These are phyloP conservation scores for Xenus cinereus DNA, from an alignment of 2,113 vertebrate genomes.

Conservation along the genomic window DNA sequence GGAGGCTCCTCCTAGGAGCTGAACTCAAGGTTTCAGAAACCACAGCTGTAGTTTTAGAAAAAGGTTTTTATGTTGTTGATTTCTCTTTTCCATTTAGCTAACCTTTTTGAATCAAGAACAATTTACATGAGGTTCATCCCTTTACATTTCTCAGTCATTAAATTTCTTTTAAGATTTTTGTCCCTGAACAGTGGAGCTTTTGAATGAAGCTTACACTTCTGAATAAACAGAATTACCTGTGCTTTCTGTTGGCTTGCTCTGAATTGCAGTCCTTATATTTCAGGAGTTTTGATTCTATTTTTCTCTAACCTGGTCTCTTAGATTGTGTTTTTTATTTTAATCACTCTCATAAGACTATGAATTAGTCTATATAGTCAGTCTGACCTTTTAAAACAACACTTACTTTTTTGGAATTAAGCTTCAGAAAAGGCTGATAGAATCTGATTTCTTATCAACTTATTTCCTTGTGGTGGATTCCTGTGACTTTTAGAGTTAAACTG, in stretches of 20 bases:
- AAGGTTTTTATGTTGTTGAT: neutral
- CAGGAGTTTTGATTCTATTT: neutral
- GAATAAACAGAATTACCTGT: neutral
- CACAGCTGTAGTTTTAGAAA: neutral
- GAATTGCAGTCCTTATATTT: neutral
- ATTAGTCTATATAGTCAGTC: neutral
- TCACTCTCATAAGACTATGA: neutral
- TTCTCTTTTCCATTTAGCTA: neutral
- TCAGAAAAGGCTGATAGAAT: neutral
- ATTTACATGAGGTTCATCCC: neutral
- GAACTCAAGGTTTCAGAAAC: constrained; percentile 39
- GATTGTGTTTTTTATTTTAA: neutral
- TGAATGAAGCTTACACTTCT: neutral
- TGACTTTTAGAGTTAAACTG: neutral
- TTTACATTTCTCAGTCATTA: neutral
- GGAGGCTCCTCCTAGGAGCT: constrained; percentile 36
- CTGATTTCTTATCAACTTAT: neutral
- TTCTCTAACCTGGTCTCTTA: neutral
- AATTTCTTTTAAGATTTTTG: neutral
- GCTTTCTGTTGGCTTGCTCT: neutral
- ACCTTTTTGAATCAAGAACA: neutral
- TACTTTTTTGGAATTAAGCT: neutral
- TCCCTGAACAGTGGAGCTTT: neutral
- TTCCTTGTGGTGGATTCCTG: neutral
- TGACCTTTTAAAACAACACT: neutral